These are phyloP conservation scores for Ennomos quercinarius DNA, from an alignment of 2,888 invertebrate species.

Conservation along the genomic window DNA sequence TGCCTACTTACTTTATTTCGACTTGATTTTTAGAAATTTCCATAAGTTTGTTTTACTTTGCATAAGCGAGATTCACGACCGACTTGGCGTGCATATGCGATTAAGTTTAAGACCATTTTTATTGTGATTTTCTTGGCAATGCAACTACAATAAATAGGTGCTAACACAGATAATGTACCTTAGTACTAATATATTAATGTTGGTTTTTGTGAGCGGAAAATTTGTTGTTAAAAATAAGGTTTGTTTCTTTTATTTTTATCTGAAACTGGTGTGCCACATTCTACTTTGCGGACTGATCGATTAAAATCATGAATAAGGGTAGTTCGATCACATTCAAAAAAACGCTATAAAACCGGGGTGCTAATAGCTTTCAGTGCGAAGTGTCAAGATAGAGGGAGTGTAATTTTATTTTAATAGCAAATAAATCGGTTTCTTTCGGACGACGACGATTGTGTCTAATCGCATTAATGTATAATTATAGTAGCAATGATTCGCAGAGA, in stretches of 20 bases:
- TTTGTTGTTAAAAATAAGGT: too few relatives aligned
- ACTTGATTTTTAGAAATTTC: constrained; percentile 6
- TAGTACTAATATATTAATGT: too few relatives aligned
- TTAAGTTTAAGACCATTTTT: too few relatives aligned
- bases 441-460: constrained; percentile 7
- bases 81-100: constrained; percentile 4
- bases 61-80: too few relatives aligned
- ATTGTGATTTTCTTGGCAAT: too few relatives aligned
- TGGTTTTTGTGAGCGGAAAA: too few relatives aligned
- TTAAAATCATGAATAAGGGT: constrained; percentile 7
- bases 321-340: constrained; percentile 9
- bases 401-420: constrained; percentile 29
- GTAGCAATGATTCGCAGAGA: constrained; percentile 20
- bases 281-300: background rate
- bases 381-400: constrained; percentile 12
- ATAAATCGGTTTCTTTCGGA: constrained; percentile 21
- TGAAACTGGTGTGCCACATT: too few relatives aligned
- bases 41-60: background rate
- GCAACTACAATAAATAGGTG: too few relatives aligned
- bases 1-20: background rate
- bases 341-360: constrained; percentile 13
- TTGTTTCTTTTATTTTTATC: too few relatives aligned
- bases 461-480: constrained; percentile 10
- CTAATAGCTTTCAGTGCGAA: constrained; percentile 24
- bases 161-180: too few relatives aligned